Conservation (phyloP, 2,113 vertebrate genomes). For the Microcebus ravelobensis region DNA sequence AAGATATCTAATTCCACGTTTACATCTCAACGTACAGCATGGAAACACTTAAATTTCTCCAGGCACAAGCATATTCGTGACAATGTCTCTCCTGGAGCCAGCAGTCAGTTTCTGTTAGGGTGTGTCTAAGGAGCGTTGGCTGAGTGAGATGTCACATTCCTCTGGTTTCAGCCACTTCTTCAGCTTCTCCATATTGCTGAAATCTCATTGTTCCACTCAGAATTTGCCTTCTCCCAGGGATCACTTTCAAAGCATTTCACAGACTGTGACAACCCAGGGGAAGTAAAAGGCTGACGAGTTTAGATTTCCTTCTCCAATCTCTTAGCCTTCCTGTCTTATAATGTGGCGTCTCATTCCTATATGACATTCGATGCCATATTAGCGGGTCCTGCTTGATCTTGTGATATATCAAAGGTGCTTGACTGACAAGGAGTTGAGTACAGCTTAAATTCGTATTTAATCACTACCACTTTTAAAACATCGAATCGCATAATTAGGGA, state of each 20-base stretch:
- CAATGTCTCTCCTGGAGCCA: neutral
- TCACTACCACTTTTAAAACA: conserved; percentile 21
- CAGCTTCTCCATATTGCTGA: conserved; percentile 8
- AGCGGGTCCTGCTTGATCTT: conserved; percentile 14
- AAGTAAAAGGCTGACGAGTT: neutral
- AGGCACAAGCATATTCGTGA: neutral
- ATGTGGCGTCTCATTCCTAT: neutral
- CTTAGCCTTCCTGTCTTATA: neutral
- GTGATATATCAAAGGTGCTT: neutral
- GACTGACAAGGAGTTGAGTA: neutral
- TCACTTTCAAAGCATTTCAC: conserved; percentile 55
- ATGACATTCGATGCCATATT: neutral
- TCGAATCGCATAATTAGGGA: neutral
- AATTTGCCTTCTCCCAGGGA: conserved; percentile 7
- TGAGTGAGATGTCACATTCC: neutral
- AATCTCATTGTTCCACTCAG: conserved; percentile 31
- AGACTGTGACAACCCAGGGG: conserved; percentile 18
- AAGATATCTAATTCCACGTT: neutral
- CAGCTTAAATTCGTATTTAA: neutral
- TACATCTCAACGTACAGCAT: neutral
- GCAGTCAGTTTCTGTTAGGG: neutral
- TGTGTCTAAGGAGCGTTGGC: neutral
- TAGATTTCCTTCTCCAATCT: neutral
- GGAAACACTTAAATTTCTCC: neutral
- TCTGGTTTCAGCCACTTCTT: neutral